Conservation (phyloP, 2,113 vertebrate species). For the Antechinus flavipes region DNA sequence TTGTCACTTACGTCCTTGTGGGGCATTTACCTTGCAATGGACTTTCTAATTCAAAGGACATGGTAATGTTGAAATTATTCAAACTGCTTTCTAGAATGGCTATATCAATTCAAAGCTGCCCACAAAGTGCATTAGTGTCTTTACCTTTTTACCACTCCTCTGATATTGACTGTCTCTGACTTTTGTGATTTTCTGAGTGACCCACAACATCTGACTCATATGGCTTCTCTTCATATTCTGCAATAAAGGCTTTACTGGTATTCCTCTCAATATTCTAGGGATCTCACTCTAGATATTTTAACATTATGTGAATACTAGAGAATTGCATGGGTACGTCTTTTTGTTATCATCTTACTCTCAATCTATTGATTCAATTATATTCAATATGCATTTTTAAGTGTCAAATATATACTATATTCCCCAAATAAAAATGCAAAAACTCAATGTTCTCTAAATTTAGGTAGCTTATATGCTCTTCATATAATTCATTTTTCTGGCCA, state of each 20-base stretch:
- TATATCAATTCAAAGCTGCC: neutral
- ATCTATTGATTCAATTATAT: neutral
- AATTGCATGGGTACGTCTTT: neutral
- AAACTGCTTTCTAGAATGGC: neutral
- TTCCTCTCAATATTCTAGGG: neutral
- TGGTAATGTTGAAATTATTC: neutral
- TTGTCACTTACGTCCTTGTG: neutral
- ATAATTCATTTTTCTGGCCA: neutral
- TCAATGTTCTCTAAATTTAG: neutral
- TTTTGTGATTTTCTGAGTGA: neutral
- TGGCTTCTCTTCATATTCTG: neutral
- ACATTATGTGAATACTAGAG: neutral
- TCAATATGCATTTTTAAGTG: neutral
- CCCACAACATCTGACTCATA: neutral
- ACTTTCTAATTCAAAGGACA: neutral
- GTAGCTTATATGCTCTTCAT: neutral
- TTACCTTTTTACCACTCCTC: neutral
- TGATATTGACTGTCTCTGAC: neutral
- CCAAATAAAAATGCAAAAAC: neutral
- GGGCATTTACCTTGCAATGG: neutral
- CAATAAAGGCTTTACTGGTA: neutral
- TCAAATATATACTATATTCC: neutral
- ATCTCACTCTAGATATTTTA: neutral
- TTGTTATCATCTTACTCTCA: neutral
- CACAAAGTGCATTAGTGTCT: no score